Evolutionary conservation across 2,797 vertebrate genomes (phyloP).

Genomic region (Myioborus miniatus): DNA sequence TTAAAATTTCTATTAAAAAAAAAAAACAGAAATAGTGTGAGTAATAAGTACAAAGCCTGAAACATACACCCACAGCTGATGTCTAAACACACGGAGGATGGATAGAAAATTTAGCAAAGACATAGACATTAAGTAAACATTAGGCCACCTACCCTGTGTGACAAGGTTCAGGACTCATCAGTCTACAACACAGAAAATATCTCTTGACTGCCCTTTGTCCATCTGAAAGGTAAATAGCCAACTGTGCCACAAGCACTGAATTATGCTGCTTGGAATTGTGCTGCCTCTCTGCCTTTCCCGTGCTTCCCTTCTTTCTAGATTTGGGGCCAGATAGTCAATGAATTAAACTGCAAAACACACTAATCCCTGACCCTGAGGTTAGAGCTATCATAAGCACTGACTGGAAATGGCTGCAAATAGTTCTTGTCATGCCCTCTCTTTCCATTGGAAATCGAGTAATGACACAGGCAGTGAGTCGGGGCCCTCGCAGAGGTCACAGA

Average conservation of each 20-base stretch:
- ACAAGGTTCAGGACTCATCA: background rate
- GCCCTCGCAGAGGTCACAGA: background rate
- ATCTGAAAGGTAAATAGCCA: background rate
- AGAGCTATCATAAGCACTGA: slow-evolving; percentile 33
- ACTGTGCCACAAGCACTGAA: background rate
- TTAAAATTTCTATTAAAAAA: background rate
- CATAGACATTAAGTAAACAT: background rate
- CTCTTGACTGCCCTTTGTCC: background rate
- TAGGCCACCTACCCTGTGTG: background rate
- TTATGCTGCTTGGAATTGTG: background rate
- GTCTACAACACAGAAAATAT: background rate
- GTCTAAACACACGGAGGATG: background rate
- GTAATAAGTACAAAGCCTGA: background rate
- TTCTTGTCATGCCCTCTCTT: slow-evolving; percentile 14
- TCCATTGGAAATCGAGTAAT: slow-evolving; percentile 51
- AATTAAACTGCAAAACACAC: slow-evolving; percentile 30
- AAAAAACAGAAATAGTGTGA: background rate
- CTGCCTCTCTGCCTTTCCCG: background rate
- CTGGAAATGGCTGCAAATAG: slow-evolving; percentile 34
- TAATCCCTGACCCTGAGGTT: background rate
- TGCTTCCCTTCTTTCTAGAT: background rate
- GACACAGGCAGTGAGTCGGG: background rate
- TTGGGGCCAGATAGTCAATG: background rate
- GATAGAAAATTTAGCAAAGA: background rate
- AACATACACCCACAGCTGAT: background rate